Evolutionary conservation across 2,797 vertebrate genomes (phyloP).

Genomic region (Ptychobarbus kaznakovi): DNA sequence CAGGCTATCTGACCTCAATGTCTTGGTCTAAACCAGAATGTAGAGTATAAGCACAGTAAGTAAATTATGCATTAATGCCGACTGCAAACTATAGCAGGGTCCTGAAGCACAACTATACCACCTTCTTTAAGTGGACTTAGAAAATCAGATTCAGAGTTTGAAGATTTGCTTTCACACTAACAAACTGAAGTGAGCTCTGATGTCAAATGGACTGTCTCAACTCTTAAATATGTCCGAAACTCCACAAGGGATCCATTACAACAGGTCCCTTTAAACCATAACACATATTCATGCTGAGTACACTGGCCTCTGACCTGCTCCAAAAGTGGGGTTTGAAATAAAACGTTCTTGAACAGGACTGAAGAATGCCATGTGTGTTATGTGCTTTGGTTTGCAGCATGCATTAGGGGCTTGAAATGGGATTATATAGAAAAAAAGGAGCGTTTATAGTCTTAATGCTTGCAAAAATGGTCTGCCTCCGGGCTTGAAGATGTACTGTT

Average conservation of each 20-base stretch:
- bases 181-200: not conserved
- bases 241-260: conserved; percentile 20
- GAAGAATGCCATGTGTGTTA: conserved; percentile 30
- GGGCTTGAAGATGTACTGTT: conserved; percentile 42
- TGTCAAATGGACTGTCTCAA: not conserved
- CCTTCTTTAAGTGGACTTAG: not conserved
- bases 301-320: conserved; percentile 30
- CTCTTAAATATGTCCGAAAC: conserved; percentile 9
- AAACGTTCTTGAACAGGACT: not conserved
- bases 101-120: not conserved
- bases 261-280: conserved; percentile 38
- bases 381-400: conserved; percentile 11
- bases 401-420: conserved; percentile 55
- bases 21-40: not conserved
- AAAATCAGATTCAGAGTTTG: not conserved
- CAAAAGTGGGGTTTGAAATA: conserved; percentile 31
- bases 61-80: not conserved
- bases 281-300: conserved; percentile 34
- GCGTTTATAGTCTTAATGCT: conserved; percentile 44
- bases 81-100: not conserved
- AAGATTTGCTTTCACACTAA: not conserved
- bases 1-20: not conserved
- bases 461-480: conserved; percentile 26
- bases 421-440: conserved; percentile 53
- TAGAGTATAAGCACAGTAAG: not conserved